Evolutionary conservation across 1,140 invertebrate species (phyloP), one percentile per base, ranked within the genome.

Genomic region (Stenopsyche tienmushanensis): DNA sequence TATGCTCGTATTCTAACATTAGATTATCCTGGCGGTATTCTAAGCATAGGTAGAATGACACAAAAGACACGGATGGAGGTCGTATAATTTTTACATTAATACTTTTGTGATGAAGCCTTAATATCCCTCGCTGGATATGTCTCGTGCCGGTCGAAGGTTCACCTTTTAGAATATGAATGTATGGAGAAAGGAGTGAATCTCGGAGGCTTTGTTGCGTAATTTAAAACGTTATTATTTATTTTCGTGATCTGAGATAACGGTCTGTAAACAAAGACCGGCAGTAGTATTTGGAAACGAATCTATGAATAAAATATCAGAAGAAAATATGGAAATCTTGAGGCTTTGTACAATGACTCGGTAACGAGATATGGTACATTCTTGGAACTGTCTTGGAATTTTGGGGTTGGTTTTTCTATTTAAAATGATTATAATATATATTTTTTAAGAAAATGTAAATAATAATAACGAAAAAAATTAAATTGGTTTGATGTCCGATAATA

Each of bases 251-350:
- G 42, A 65, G 63, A 65, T 65, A 65, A 49, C 55, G 25, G 44
- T 41, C 23, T 26, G 55, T 42, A 64, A 64, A 53, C 62, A 55
- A 64, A 50, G 26, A 64, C 24, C 50, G 49, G 39, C n/a, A n/a
- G n/a, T n/a, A 54, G 42, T 34, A 21, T 44, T 55, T 58, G 34
- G 20, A 42, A 64, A 64, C 34, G 52, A 54, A 64, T 54, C 62
- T 17, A 64, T 64, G 62, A 64, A 64, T 64, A 64, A 64, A 42
- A 64, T 64, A 64, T 64, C 25, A 53, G 55, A 34, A 15, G 21
- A 52, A 24, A n/a, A n/a, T n/a, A n/a, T n/a, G n/a, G n/a, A n/a
- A n/a, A n/a, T n/a, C n/a, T n/a, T n/a, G 52, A 54, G 8, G 52
- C 13, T 25, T 54, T 34, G 10, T 15, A 17, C 18, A 25, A n/a